Evolutionary conservation across 2,888 invertebrate species (phyloP).

Genomic region (Leptothorax acervorum): DNA sequence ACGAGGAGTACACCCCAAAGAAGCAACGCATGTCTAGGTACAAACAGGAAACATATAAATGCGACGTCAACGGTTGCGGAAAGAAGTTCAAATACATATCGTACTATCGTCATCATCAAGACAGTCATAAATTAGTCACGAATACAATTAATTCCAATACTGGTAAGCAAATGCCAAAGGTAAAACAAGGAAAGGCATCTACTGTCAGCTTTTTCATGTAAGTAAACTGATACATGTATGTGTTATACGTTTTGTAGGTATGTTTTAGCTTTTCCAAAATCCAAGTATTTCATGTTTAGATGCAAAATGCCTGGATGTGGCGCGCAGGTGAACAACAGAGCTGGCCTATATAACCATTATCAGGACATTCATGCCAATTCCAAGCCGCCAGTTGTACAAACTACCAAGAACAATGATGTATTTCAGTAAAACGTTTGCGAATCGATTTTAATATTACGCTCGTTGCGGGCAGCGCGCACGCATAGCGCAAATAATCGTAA

Average conservation of each 20-base stretch:
- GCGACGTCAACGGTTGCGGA: conserved; percentile 83
- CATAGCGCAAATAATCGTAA: conserved; percentile 9
- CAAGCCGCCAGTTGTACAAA: conserved; percentile 79
- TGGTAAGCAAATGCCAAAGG: conserved; percentile 75
- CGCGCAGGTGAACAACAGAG: conserved; percentile 82
- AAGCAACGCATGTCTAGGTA: conserved; percentile 84
- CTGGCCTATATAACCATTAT: conserved; percentile 83
- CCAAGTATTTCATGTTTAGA: conserved; percentile 66
- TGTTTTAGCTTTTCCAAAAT: neutral
- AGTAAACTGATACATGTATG: conserved; percentile 62
- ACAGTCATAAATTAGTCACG: conserved; percentile 82
- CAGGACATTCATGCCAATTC: conserved; percentile 84
- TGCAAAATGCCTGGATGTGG: conserved; percentile 84
- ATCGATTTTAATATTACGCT: neutral
- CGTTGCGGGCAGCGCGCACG: neutral
- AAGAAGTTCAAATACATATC: conserved; percentile 85
- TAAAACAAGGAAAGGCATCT: conserved; percentile 82
- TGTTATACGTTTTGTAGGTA: neutral
- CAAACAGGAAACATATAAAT: conserved; percentile 84
- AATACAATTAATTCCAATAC: conserved; percentile 76
- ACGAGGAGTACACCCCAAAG: conserved; percentile 84
- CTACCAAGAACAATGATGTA: conserved; percentile 79
- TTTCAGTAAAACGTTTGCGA: conserved; percentile 76
- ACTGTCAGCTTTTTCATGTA: conserved; percentile 84
- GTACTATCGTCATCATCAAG: conserved; percentile 84